Conservation (phyloP, 2,888 invertebrate species). For the Panorpa germanica region DNA sequence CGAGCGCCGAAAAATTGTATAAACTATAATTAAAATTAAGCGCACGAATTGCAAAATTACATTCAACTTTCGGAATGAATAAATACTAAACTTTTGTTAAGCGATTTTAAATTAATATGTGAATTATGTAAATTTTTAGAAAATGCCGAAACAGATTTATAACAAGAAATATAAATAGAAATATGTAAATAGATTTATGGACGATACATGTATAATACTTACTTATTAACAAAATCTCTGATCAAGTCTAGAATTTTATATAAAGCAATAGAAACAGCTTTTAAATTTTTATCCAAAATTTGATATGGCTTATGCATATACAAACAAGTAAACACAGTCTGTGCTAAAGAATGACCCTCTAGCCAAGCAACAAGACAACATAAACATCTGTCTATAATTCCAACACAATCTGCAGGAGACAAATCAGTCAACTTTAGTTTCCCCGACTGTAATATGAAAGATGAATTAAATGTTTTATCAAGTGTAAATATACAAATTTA, state of each 20-base stretch:
- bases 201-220: too few relatives aligned
- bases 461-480: constrained; percentile 9
- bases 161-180: constrained; percentile 8
- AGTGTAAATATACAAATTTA: constrained; percentile 8
- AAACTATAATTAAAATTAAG: too few relatives aligned
- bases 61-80: too few relatives aligned
- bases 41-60: too few relatives aligned
- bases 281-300: constrained; percentile 64
- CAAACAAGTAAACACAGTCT: constrained; percentile 92
- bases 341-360: constrained; percentile 90
- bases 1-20: too few relatives aligned
- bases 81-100: too few relatives aligned
- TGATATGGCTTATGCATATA: constrained; percentile 82
- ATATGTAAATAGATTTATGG: constrained; percentile 10
- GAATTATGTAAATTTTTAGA: too few relatives aligned
- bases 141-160: constrained; percentile 8
- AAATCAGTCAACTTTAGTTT: constrained; percentile 60
- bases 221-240: constrained; percentile 75
- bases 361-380: constrained; percentile 94
- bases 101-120: too few relatives aligned
- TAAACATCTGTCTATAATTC: constrained; percentile 84
- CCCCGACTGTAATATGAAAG: constrained; percentile 36
- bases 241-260: constrained; percentile 81
- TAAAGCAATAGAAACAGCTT: constrained; percentile 70
- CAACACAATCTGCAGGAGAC: constrained; percentile 64